Conservation (phyloP, 1,140 invertebrate species). For the Meteorus sp. region DNA sequence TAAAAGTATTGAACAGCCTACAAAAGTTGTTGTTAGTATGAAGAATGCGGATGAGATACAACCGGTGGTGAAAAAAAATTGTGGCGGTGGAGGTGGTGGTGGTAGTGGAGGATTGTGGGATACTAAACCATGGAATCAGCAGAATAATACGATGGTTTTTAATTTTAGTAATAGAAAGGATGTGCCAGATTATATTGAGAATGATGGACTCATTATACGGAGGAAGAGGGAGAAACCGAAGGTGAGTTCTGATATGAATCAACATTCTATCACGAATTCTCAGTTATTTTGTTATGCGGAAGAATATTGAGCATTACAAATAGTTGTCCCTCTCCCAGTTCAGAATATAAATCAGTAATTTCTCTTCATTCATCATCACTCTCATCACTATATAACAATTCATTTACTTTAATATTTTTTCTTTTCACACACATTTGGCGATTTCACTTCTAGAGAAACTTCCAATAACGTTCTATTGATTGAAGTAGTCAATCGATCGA, state of each 20-base stretch:
- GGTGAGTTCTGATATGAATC: constrained; percentile 68
- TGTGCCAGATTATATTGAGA: constrained; percentile 88
- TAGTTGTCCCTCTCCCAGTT: no score
- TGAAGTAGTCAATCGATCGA: no score
- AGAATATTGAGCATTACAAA: no score
- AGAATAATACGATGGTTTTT: constrained; percentile 78
- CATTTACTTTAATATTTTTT: no score
- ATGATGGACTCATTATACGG: constrained; percentile 76
- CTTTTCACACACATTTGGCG: no score
- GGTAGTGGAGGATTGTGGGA: constrained; percentile 56
- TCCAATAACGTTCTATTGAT: no score
- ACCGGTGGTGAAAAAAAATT: constrained; percentile 50
- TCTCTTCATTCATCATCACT: no score
- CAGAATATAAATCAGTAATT: no score
- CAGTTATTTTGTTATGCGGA: no score
- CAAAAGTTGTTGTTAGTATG: constrained; percentile 58
- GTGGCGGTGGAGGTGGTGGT: constrained; percentile 36
- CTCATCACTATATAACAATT: no score
- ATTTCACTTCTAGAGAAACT: no score
- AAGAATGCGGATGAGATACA: constrained; percentile 56
- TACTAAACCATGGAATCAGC: constrained; percentile 61
- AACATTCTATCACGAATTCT: no score
- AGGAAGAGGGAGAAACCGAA: constrained; percentile 69
- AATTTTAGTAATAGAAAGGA: constrained; percentile 82
- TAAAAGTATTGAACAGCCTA: constrained; percentile 64